A percentile compares a stretch with the other conserved stretches of the same genome.
Evolutionary conservation across 2,113 vertebrate genomes (phyloP).

Genomic region (Tiliqua scincoides): DNA sequence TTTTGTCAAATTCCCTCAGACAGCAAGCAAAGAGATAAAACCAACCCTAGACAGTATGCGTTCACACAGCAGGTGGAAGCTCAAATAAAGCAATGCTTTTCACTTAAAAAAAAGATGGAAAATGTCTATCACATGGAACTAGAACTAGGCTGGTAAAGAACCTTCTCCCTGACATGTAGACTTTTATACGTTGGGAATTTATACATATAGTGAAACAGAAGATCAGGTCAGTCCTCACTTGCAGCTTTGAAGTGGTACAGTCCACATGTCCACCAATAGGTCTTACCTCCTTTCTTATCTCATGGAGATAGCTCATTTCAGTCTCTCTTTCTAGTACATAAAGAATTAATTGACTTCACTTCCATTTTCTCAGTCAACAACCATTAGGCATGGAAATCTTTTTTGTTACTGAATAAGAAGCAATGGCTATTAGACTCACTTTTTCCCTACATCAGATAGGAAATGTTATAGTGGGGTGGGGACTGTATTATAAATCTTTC

Average conservation of each 20-base stretch:
- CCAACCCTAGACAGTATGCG: too few species aligned
- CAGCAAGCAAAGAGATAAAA: background rate
- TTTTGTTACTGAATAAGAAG: slow-evolving; percentile 37
- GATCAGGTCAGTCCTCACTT: background rate
- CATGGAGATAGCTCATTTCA: background rate
- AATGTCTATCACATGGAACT: background rate
- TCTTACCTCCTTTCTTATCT: background rate
- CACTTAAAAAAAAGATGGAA: background rate
- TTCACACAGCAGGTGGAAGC: background rate
- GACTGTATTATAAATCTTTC: background rate
- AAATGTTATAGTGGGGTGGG: too few species aligned
- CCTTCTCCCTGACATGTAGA: background rate
- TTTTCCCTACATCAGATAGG: slow-evolving; percentile 11
- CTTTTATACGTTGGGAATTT: background rate
- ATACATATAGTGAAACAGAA: too few species aligned
- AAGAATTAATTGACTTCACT: background rate
- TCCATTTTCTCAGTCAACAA: background rate
- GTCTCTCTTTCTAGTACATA: background rate
- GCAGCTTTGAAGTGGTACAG: background rate
- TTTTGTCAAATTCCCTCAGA: background rate
- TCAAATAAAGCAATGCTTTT: background rate
- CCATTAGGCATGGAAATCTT: background rate
- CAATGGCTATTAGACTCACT: slow-evolving; percentile 15
- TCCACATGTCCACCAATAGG: background rate
- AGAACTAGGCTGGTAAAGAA: background rate